phyloP scores from a whole-genome alignment of 2,113 vertebrate species.

The Cyprinus carpio region DNA sequence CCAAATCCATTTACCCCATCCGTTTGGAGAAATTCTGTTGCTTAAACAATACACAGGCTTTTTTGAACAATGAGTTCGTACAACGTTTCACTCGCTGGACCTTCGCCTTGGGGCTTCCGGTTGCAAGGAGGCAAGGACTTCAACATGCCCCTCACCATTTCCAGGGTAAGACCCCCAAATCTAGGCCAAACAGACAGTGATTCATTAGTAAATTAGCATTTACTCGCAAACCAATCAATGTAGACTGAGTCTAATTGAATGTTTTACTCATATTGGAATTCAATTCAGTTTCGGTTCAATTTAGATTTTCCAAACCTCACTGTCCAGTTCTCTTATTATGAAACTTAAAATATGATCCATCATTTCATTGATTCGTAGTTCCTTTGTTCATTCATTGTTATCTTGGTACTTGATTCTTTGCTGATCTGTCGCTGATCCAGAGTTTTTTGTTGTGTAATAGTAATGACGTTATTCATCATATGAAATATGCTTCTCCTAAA shows the following conservation, averaged over 20 bases:
- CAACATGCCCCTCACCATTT: constrained; percentile 94
- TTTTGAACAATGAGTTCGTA: constrained; percentile 85
- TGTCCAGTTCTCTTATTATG: not conserved
- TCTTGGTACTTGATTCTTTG: not conserved
- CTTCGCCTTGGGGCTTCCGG: constrained; percentile 96
- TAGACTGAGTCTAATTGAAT: not conserved
- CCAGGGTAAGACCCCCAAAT: constrained; percentile 77
- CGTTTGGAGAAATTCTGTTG: constrained; percentile 54
- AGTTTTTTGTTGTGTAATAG: not conserved
- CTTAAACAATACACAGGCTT: constrained; percentile 38
- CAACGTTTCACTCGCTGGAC: constrained; percentile 87
- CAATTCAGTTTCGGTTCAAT: too few species aligned
- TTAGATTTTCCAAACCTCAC: not conserved
- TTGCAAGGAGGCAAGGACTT: constrained; percentile 98
- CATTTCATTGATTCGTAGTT: not conserved
- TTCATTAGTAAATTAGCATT: not conserved
- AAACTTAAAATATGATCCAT: not conserved
- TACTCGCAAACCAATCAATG: not conserved
- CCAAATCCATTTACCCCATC: constrained; percentile 65
- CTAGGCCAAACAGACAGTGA: not conserved
- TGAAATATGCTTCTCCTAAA: not conserved
- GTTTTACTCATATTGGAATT: not conserved
- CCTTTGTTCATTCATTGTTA: not conserved
- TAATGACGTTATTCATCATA: not conserved
- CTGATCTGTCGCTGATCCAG: not conserved